phyloP scores from a whole-genome alignment of 2,113 vertebrate genomes.

The Podarcis cretensis region DNA sequence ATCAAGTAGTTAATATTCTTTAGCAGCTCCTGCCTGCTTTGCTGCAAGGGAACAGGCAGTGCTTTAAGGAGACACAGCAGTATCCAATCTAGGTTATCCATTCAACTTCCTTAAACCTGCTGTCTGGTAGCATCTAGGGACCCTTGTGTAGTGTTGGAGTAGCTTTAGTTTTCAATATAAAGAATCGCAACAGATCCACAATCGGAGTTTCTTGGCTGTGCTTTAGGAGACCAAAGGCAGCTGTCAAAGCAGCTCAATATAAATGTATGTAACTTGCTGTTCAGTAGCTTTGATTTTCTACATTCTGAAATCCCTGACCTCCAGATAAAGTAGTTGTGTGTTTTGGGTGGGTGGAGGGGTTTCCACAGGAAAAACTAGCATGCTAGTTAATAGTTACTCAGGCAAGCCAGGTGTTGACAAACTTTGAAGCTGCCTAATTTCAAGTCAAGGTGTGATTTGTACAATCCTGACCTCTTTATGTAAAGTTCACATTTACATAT shows the following conservation, averaged over 20 bases:
- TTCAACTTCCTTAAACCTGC: conserved; percentile 27
- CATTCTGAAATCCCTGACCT: conserved; percentile 12
- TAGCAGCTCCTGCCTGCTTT: neutral
- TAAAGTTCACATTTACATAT: conserved; percentile 52
- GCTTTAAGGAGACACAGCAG: neutral
- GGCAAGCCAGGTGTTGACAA: conserved; percentile 19
- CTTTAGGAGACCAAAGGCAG: conserved; percentile 22
- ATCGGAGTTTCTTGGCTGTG: neutral
- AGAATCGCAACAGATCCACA: conserved; percentile 25
- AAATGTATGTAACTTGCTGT: conserved; percentile 13
- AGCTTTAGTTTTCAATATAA: conserved; percentile 19
- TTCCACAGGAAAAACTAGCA: neutral
- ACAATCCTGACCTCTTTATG: conserved; percentile 56
- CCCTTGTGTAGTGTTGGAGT: neutral
- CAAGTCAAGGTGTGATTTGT: conserved; percentile 43
- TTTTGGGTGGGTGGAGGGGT: neutral
- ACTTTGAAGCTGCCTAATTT: conserved; percentile 41
- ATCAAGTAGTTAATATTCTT: conserved; percentile 10
- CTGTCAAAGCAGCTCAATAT: conserved; percentile 38
- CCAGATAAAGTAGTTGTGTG: conserved; percentile 19
- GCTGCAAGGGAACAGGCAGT: neutral
- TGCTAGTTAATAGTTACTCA: neutral
- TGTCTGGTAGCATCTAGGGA: conserved; percentile 14
- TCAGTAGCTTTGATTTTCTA: neutral
- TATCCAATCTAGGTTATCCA: neutral